Evolutionary conservation across 2,888 invertebrate genomes (phyloP), one percentile per base, ranked within the genome.

Genomic region (Hydriomena furcata): DNA sequence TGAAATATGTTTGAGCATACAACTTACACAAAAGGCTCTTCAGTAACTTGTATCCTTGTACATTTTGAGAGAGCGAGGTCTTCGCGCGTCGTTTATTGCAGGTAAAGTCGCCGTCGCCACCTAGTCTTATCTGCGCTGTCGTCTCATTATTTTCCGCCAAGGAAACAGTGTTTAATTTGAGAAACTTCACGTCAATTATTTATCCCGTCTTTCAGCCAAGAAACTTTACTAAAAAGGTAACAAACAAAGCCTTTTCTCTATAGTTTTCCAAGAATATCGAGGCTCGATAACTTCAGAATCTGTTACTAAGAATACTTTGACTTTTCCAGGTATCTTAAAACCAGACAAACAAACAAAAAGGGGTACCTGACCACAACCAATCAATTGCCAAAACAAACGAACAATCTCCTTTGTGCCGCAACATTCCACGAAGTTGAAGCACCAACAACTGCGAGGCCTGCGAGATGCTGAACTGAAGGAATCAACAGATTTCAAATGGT

Each of bases 341-440:
- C 17, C 10, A 27, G 27, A n/a, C n/a, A 27, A 27, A 27, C 10
- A 10, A n/a, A 27, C 27, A 27, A 27, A 27, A 27, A 1, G 25
- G 32, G 32, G 32, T 11, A 25, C 27, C 12, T 10, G 7, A 30
- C 43, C 37, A 13, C 49, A 32, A 24, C 21, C 43, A 34, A 38
- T 43, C 49, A 37, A 45, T 36, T 28, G 40, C 13, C 25, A 27
- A 17, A 12, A 34, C 46, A 32, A 40, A 32, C 50, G 35, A 45
- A 35, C 35, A 24, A 28, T 12, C 38, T 40, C 45, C 38, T 40
- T 51, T 44, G 38, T 23, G 17, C n/a, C 13, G 25, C 38, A 5
- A 10, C 40, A 47, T 47, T 47, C 40, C 40, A 17, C 37, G 23
- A 12, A 41, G 31, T 41, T 24, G 7, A n/a, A n/a, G 6, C 24